Percentiles rank a stretch among this genome's conserved stretches.
These are phyloP conservation scores for Caenorhabditis angaria DNA, from an alignment of 2,888 invertebrate genomes.

Conservation along the genomic window DNA sequence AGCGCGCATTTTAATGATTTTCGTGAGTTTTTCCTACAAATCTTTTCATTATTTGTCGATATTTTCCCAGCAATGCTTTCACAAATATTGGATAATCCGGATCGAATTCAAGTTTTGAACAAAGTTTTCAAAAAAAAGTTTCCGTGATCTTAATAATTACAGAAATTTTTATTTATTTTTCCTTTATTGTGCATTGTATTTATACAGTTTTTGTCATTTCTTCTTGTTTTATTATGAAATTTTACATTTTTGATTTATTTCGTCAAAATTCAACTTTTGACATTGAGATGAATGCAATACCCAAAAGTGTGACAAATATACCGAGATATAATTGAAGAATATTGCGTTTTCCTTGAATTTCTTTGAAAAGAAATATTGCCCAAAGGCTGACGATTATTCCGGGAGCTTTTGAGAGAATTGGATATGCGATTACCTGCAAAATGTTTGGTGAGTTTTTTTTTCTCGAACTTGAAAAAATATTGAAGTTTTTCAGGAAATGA, in stretches of 20 bases:
- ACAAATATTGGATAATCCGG: no score
- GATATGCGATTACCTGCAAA: conserved; percentile 55
- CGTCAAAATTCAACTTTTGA: conserved; percentile 56
- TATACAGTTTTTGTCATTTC: conserved; percentile 1
- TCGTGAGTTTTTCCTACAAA: no score
- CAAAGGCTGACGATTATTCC: conserved; percentile 55
- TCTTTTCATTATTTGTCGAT: no score
- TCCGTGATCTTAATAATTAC: no score
- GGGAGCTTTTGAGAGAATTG: conserved; percentile 52
- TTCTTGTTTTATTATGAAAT: background rate
- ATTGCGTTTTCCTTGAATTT: conserved; percentile 54
- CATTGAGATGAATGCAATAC: conserved; percentile 51
- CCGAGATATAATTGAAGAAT: conserved; percentile 45
- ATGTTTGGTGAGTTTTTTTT: background rate
- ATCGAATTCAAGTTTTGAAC: no score
- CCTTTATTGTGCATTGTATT: no score
- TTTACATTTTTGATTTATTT: background rate
- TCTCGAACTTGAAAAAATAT: no score
- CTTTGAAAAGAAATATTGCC: conserved; percentile 55
- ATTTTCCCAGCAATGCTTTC: no score
- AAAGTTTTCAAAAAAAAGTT: no score
- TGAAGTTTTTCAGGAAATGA: no score
- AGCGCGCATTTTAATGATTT: no score
- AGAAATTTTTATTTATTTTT: no score
- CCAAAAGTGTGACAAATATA: conserved; percentile 43